Conservation (phyloP, 1,140 invertebrate species). For the Caenorhabditis remanei region DNA sequence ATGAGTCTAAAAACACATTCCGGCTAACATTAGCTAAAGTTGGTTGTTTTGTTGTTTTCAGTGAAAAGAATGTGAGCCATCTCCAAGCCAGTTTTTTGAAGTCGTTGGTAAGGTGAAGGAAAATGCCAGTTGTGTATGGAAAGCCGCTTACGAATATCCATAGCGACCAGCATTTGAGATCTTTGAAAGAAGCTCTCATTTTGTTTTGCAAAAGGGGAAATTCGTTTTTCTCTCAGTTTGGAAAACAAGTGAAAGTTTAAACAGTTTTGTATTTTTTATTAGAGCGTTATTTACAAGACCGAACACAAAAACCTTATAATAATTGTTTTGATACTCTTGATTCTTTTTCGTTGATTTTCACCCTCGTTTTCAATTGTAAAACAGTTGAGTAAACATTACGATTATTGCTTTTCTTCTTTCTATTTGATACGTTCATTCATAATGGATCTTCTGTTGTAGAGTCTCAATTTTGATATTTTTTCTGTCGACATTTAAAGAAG, state of each 20-base stretch:
- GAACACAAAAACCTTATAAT: neutral
- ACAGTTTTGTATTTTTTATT: no score
- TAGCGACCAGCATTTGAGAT: neutral
- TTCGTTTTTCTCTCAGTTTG: neutral
- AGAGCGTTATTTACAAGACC: no score
- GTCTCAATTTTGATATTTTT: no score
- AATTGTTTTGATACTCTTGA: neutral
- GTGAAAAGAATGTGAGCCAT: no score
- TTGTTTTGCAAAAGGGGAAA: neutral
- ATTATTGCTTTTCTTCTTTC: neutral
- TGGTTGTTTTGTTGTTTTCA: no score
- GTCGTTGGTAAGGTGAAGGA: neutral
- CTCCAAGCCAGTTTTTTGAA: neutral
- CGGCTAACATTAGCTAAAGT: no score
- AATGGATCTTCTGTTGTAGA: neutral
- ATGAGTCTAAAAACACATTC: no score
- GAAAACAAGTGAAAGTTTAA: neutral
- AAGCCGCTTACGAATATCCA: neutral
- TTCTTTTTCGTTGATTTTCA: neutral
- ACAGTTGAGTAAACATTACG: constrained; percentile 1
- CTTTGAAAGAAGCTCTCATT: neutral
- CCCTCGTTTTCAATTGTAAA: neutral
- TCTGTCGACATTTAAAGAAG: no score
- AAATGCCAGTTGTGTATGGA: neutral
- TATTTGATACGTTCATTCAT: neutral